Conservation (phyloP, 2,113 vertebrate species). For the Bubalus kerabau region DNA sequence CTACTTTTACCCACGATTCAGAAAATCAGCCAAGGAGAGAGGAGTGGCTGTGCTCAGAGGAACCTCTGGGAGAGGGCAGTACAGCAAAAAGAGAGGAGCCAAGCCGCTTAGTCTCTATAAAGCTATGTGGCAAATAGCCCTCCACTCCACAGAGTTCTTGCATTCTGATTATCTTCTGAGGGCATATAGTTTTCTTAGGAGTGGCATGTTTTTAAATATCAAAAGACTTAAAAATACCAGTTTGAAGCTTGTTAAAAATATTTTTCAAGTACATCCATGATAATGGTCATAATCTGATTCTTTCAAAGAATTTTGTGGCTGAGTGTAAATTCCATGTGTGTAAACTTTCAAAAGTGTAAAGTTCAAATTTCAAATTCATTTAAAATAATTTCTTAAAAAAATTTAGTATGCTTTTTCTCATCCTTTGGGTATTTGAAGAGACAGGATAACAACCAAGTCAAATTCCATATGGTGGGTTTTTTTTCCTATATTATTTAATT, state of each 20-base stretch:
- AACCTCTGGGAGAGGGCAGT: not conserved
- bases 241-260: not conserved
- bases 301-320: not conserved
- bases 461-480: not conserved
- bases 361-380: not conserved
- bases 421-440: conserved; percentile 4
- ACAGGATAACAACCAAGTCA: not conserved
- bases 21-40: not conserved
- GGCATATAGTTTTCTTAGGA: not conserved
- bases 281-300: not conserved
- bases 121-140: not conserved
- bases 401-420: not conserved
- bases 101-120: not conserved
- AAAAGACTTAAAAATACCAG: not conserved
- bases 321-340: not conserved
- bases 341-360: not conserved
- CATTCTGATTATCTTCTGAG: not conserved
- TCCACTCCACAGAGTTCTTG: not conserved
- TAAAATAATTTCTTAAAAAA: not conserved
- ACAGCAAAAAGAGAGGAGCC: not conserved
- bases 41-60: not conserved
- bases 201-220: not conserved
- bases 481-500: not conserved
- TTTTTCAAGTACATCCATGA: not conserved
- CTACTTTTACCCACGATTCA: not conserved